A percentile compares a stretch with the other conserved stretches of the same genome.
These are phyloP conservation scores for Periparus ater DNA, from an alignment of 2,797 vertebrate species.

Conservation along the genomic window DNA sequence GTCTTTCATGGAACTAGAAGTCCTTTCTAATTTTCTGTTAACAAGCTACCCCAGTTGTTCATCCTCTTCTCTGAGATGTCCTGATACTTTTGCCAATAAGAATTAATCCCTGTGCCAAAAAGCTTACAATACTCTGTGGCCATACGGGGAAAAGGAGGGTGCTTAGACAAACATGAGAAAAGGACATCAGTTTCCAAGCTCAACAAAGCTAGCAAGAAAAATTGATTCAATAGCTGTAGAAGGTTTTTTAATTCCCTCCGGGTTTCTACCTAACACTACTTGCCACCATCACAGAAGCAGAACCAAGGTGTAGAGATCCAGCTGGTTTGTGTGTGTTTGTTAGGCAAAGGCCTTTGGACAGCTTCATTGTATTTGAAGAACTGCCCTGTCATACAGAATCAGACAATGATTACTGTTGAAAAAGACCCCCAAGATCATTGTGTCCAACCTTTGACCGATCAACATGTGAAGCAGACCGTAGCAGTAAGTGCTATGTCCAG, in stretches of 20 bases:
- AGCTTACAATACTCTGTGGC: neutral
- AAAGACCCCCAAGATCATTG: neutral
- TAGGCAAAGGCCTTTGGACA: neutral
- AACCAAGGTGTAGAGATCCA: neutral
- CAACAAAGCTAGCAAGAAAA: neutral
- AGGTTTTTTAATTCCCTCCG: neutral
- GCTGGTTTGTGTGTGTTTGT: neutral
- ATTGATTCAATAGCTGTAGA: neutral
- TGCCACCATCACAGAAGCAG: neutral
- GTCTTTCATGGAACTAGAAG: neutral
- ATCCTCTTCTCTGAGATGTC: neutral
- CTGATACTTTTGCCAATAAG: neutral
- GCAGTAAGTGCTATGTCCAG: fast-evolving
- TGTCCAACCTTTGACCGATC: neutral
- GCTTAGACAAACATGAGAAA: neutral
- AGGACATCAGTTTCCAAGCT: neutral
- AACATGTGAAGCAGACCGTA: neutral
- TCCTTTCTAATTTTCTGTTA: neutral
- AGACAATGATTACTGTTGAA: neutral
- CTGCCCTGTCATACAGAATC: neutral
- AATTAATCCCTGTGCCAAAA: neutral
- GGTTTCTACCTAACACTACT: neutral
- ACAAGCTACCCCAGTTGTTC: neutral
- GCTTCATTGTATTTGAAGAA: neutral
- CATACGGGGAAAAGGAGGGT: neutral